Evolutionary conservation across 2,888 invertebrate species (phyloP), one percentile per base, ranked within the genome.

Genomic region (Trissolcus japonicus): DNA sequence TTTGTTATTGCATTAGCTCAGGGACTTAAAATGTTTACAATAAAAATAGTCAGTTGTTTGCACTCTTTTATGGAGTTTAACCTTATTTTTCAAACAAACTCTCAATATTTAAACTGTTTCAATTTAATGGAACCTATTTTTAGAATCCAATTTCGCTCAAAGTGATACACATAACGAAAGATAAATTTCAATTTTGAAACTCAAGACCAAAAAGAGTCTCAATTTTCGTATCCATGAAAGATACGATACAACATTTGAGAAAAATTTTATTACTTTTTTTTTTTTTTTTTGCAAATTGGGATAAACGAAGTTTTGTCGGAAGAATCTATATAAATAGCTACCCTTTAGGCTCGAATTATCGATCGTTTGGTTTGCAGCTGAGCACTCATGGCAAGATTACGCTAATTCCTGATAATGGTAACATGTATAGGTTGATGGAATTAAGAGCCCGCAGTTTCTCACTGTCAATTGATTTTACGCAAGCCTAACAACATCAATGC

Each of bases 1-100:
- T 67, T 67, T 67, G 74, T 74, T 74, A 74, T 74, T 74, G 74
- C 67, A 53, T 67, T 66, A 74, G 53, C 62, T 74, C 62, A 74
- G 55, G 59, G 62, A 67, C 67, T 74, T 62, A 57, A 74, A 62
- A 48, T 62, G 62, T 55, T 66, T 56, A 21, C 55, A 57, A 72
- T 53, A 72, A 66, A 66, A 60, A 60, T 60, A 63, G n/a, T 2
- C 46, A 6, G 46, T 46, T 16, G 6, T 46, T 14, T 46, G 16
- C 2, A 35, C 9, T 7, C 1, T 35, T 14, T 14, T 6, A n/a
- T 16, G 46, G 6, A n/a, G 25, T 4, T 25, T 25, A n/a, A 46
- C 46, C 11, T 46, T 16, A 14, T 46, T 46, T 6, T 46, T 46
- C 14, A n/a, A 16, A 3, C 46, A 16, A 16, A 46, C 46, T 46